Evolutionary conservation across 2,113 vertebrate genomes (phyloP), one percentile per base, ranked within the genome.

Genomic region (Tiliqua scincoides): DNA sequence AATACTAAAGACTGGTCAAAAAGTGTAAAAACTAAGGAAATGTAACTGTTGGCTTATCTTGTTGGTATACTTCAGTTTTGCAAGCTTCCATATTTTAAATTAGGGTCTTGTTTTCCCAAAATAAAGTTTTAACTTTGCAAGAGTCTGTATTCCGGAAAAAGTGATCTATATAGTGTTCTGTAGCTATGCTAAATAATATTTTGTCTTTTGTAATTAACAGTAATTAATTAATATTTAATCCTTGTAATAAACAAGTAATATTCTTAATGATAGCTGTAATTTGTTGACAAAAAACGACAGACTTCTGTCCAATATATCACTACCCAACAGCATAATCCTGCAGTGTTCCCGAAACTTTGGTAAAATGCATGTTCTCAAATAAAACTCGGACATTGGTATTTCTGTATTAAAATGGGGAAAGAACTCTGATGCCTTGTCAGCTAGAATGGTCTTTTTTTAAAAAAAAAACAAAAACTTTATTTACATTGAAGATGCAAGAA

Each of bases 1-100:
- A 70, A 14, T n/a, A 70, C 74, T 83, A n/a, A 86, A 90, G 91
- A 71, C 37, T 35, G 65, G 9, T 67, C 85, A 48, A 85, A 78
- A 89, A 57, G 6, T 10, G 65, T 11, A 4, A 0, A 7, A 89
- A 14, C 75, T 82, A 40, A 76, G 15, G 71, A n/a, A 83, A 89
- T 35, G n/a, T 70, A 32, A 57, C 54, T 57, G 10, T 57, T 70
- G 32, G 67, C 14, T 67, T 67, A 67, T 25, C 11, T 67, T 67
- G 30, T 25, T 67, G 63, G 63, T 12, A 67, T 11, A 20, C 40
- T 71, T 71, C 2, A 71, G 32, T 37, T 71, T 71, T 93, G 14
- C 43, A 68, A 12, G 10, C 82, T 89, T 12, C n/a, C 65, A 0
- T n/a, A 17, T 32, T 32, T n/a, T 2, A 4, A 5, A 88, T 86